Evolutionary conservation across 1,140 invertebrate genomes (phyloP), one percentile per base, ranked within the genome.

Genomic region (Musca vetustissima): DNA sequence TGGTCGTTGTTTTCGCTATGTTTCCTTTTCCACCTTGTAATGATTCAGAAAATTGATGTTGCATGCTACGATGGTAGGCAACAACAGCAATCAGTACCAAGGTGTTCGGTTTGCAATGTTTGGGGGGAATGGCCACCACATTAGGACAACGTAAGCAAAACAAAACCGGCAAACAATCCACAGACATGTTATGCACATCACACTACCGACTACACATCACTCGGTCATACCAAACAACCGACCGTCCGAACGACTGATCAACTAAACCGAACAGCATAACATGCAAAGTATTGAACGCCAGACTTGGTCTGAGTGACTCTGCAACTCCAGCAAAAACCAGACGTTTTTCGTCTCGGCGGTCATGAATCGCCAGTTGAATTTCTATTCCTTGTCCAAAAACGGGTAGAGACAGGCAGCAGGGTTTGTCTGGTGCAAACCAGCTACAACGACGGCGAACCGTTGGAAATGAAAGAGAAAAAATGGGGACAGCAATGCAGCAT

Each of bases 11-110:
- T 43, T 28, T 36, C 36, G 25, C 57, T 69, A 22, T 66, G 68
- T 59, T 69, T 69, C 64, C 68, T 66, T 59, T 66, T 61, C 61
- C 49, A 66, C 47, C 64, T 61, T 61, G 47, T 64, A 52, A 61
- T 50, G 67, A 64, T 69, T 64, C 67, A 64, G 57, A 69, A 69
- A 69, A 69, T 69, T 69, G 68, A 69, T 69, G 68, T 69, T 69
- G 68, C 68, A 69, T 69, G 68, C 68, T 66, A 69, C 68, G 65
- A 66, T 47, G 61, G 55, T 15, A 59, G 21, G 22, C 47, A 69
- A 66, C 43, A 49, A 48, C 55, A 57, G n/a, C 14, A 25, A 28
- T 28, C 28, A 8, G 28, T 28, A 43, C 52, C n/a, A 57, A 48
- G 61, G 14, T 61, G 14, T n/a, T 22, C 25, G 8, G 6, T 24